Evolutionary conservation across 2,797 vertebrate genomes (phyloP), one percentile per base, ranked within the genome.

Genomic region (Sebastes aleutianus): DNA sequence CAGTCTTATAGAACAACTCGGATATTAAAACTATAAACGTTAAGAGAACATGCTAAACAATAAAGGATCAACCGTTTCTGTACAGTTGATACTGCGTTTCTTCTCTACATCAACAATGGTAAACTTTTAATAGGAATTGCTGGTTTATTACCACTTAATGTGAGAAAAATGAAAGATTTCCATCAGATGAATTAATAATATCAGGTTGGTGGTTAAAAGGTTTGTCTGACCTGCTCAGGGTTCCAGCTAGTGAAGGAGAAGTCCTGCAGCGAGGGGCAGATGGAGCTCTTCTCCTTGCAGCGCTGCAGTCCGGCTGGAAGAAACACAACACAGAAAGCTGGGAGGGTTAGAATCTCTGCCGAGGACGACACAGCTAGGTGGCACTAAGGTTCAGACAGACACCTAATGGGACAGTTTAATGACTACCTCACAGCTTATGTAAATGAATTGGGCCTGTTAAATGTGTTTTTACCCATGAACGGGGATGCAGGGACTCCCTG

Each of bases 211-310:
- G 91, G 0, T 90, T 43, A 0, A 89, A 88, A 11, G 76, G 76
- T 18, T 93, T 89, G 0, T 78, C 94, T 93, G 76, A 96, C 96
- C 94, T 96, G 95, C 31, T 96, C 95, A 5, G 95, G 95, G 69
- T 97, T 96, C 97, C 97, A 97, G 53, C 96, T 93, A 1, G 96
- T 97, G 79, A 98, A 97, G 80, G 94, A 97, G 93, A 99, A 99
- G 47, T 96, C 96, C 4, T 96, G 93, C 89, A 99, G 92, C 0
- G 98, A 97, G 5, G 98, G 97, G 89, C 97, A 99, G 90, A 99
- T 96, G 76, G 85, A 93, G 43, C 87, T 93, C 64, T 97, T 96
- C 70, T 98, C 96, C 18, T 89, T 66, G 54, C 96, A 95, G 18
- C 85, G 93, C 66, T 93, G 85, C 39, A 99, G 91, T 78, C 95